phyloP scores from a whole-genome alignment of 2,797 vertebrate species.

The Eulemur mongoz region DNA sequence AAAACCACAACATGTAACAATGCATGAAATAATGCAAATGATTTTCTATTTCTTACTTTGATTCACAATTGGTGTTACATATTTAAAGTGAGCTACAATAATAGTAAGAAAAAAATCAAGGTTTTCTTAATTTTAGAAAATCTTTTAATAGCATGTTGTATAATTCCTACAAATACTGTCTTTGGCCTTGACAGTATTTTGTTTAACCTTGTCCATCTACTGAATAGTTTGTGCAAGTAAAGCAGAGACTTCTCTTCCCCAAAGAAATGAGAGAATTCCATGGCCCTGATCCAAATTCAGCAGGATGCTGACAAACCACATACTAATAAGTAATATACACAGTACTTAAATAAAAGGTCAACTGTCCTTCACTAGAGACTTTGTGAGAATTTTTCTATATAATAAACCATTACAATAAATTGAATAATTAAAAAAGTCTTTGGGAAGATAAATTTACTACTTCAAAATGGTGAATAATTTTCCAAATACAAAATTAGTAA shows the following conservation, averaged over 20 bases:
- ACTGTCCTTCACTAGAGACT: constrained; percentile 60
- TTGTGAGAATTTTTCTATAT: constrained; percentile 69
- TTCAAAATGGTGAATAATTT: constrained; percentile 66
- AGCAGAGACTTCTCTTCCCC: neutral
- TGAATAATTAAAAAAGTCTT: constrained; percentile 60
- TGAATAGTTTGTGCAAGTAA: constrained; percentile 64
- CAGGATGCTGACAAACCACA: constrained; percentile 80
- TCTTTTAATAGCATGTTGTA: constrained; percentile 58
- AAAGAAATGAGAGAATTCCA: constrained; percentile 73
- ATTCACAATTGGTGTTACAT: constrained; percentile 65
- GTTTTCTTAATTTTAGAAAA: constrained; percentile 70
- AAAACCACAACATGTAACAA: constrained; percentile 77
- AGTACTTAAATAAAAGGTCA: constrained; percentile 52
- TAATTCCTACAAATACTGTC: constrained; percentile 54
- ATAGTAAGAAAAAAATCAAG: constrained; percentile 23
- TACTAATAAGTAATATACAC: constrained; percentile 71
- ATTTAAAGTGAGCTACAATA: constrained; percentile 57
- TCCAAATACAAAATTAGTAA: neutral
- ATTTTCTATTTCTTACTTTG: constrained; percentile 75
- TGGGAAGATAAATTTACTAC: neutral
- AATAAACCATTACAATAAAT: constrained; percentile 72
- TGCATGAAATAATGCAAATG: constrained; percentile 75
- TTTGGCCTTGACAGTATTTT: constrained; percentile 14
- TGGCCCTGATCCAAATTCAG: constrained; percentile 74
- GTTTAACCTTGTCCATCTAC: constrained; percentile 38